Evolutionary conservation across 2,797 vertebrate species (phyloP).

Genomic region (Pseudomugil tenellus): DNA sequence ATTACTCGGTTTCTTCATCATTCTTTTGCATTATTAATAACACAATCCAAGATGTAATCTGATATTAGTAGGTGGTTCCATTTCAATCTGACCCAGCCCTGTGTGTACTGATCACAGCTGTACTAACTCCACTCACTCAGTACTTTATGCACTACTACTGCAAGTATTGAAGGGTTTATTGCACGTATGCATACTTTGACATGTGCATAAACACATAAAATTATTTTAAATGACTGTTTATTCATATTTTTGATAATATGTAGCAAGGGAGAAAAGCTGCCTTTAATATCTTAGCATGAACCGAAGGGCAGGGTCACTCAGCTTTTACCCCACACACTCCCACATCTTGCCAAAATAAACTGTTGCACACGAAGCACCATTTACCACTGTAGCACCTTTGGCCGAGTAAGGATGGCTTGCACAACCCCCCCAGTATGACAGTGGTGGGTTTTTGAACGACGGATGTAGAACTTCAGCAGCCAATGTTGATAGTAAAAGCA

Average conservation of each 20-base stretch:
- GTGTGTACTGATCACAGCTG: background rate
- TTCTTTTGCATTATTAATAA: background rate
- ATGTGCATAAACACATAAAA: background rate
- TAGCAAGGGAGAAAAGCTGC: background rate
- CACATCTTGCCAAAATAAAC: constrained; percentile 68
- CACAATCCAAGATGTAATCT: background rate
- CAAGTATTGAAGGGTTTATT: background rate
- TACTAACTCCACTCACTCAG: background rate
- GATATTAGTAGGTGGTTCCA: background rate
- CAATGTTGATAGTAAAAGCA: fast-evolving
- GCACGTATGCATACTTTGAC: background rate
- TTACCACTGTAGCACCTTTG: constrained; percentile 63
- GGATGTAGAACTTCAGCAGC: background rate
- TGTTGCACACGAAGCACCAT: constrained; percentile 75
- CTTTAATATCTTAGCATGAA: constrained; percentile 1
- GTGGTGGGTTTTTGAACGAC: constrained; percentile 8
- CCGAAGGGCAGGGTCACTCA: background rate
- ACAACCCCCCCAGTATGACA: constrained; percentile 51
- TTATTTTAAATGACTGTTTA: background rate
- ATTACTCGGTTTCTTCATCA: too few species aligned
- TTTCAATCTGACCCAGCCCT: background rate
- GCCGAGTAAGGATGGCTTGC: constrained; percentile 57
- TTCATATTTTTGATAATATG: background rate
- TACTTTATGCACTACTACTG: background rate
- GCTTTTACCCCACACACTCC: constrained; percentile 15